Conservation (phyloP, 1,140 invertebrate genomes). For the Camponotus floridanus region DNA sequence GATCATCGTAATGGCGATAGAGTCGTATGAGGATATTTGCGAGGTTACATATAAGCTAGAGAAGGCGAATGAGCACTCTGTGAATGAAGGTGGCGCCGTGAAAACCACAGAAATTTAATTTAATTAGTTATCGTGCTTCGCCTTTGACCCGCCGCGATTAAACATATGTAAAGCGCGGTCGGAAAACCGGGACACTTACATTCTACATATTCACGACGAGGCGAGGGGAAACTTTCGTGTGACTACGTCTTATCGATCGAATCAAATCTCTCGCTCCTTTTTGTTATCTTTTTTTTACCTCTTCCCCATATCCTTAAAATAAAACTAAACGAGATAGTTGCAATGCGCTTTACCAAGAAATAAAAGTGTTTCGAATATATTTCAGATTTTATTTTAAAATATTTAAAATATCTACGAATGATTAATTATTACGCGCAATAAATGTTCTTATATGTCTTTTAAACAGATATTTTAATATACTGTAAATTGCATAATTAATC, state of each 20-base stretch:
- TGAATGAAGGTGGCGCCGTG: constrained; percentile 39
- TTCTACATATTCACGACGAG: neutral
- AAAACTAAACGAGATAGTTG: neutral
- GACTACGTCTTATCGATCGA: constrained; percentile 19
- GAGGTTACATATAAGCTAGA: constrained; percentile 16
- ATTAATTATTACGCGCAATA: too few relatives aligned
- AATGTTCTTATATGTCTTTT: too few relatives aligned
- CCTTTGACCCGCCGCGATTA: constrained; percentile 62
- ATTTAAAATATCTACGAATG: too few relatives aligned
- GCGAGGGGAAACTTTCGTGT: neutral
- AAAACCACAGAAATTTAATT: constrained; percentile 59
- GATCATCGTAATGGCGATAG: constrained; percentile 18
- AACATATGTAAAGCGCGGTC: constrained; percentile 57
- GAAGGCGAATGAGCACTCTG: constrained; percentile 34
- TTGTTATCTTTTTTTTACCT: neutral
- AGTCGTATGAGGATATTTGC: constrained; percentile 3
- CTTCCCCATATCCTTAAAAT: too few relatives aligned
- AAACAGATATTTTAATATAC: too few relatives aligned
- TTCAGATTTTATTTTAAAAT: too few relatives aligned
- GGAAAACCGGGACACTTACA: constrained; percentile 41
- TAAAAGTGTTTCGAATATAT: too few relatives aligned
- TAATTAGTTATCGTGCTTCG: constrained; percentile 66
- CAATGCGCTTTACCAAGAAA: neutral
- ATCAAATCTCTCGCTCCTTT: neutral
- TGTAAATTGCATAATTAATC: too few relatives aligned